Base-by-base conservation (phyloP, 2,113 vertebrate species). In the Bubo scandiacus region DNA sequence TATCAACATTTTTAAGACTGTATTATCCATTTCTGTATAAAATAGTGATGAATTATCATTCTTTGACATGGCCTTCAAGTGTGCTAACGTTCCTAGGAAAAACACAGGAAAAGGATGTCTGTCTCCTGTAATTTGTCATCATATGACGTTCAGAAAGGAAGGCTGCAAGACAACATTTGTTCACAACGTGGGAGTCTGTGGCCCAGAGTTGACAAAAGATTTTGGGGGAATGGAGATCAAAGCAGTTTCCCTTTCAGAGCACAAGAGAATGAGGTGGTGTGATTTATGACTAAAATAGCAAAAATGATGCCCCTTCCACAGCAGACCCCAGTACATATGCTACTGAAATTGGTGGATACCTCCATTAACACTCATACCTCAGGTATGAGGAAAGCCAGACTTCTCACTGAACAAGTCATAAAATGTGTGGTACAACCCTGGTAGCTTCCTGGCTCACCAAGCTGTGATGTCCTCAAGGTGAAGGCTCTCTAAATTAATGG, bases 301-400 rank as follows among this genome's bases (percentile, higher is more conserved):
- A 62, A 93, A 86, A n/a, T 4, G 1, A 19, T 36, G 6, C 5
- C 16, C 3, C 7, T 90, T 55, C 29, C 20, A 30, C 22, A 63
- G 8, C 13, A 84, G 17, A 84, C 4, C 4, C 10, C 16, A 8
- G 8, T 16, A 34, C 0, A 2, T 36, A 34, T 27, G 26, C 5
- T 40, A 2, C 15, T 58, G 45, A 38, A 58, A 52, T 6, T 45
- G 32, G 17, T 73, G 25, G 22, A 34, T 62, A 23, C 2, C 12
- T 73, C 43, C 15, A 22, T 49, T 30, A 81, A 63, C 13, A 79
- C 15, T 17, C 34, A 26, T 2, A 34, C 9, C 19, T 62, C 11
- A 70, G 5, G 16, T 54, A 19, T 12, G 10, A 73, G 45, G 12
- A 61, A 81, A 70, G 34, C 26, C 6, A 82, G n/a, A 32, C 6